Conservation (phyloP, 2,113 vertebrate species). For the Oxyruncus cristatus region DNA sequence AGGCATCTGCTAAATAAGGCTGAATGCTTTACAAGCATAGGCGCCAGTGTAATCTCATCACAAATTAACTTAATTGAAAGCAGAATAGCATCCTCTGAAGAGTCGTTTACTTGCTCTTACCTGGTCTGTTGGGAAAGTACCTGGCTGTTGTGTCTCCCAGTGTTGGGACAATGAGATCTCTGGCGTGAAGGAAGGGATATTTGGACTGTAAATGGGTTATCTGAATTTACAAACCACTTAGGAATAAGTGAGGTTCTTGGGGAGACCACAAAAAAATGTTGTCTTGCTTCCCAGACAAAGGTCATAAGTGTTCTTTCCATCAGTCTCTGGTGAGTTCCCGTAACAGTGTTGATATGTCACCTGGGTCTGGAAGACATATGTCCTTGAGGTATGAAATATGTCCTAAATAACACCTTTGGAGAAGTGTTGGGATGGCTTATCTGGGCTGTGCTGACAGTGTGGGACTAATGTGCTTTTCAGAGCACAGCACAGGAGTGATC, state of each 20-base stretch:
- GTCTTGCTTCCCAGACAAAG: neutral
- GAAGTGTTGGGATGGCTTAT: neutral
- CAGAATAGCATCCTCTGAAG: neutral
- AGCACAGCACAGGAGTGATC: neutral
- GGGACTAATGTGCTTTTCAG: neutral
- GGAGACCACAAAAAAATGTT: neutral
- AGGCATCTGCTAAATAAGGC: neutral
- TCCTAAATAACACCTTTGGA: neutral
- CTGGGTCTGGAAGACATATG: neutral
- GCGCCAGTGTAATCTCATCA: neutral
- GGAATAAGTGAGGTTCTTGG: neutral
- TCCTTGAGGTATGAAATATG: neutral
- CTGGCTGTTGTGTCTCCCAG: neutral
- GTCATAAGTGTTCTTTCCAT: neutral
- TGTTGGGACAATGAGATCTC: neutral
- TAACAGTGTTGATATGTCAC: neutral
- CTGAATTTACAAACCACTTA: neutral
- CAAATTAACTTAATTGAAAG: conserved; percentile 38
- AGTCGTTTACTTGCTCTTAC: neutral
- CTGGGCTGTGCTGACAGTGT: neutral
- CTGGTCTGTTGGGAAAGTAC: conserved; percentile 37
- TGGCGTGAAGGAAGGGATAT: neutral
- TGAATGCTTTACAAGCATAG: neutral
- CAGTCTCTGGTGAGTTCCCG: neutral
- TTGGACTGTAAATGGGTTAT: neutral